Evolutionary conservation across 2,113 vertebrate genomes (phyloP).

Genomic region (Myocastor coypus): DNA sequence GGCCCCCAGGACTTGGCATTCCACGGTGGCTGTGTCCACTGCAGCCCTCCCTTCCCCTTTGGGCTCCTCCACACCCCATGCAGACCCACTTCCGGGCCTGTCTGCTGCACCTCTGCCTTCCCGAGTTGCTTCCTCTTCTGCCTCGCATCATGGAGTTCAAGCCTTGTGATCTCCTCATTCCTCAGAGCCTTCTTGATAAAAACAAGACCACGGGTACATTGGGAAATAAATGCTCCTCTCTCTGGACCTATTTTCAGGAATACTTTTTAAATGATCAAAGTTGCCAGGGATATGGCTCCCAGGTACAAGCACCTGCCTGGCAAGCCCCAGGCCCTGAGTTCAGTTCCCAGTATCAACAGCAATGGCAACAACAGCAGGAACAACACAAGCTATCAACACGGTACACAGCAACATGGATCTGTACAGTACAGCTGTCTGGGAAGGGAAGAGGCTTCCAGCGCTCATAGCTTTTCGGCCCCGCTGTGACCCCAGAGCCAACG

Average conservation of each 20-base stretch:
- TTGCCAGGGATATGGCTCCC: too few species aligned
- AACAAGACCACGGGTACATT: conserved; percentile 97
- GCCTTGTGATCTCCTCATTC: conserved; percentile 95
- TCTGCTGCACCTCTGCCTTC: conserved; percentile 89
- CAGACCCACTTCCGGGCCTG: conserved; percentile 87
- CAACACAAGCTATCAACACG: conserved; percentile 87
- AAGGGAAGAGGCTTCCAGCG: conserved; percentile 95
- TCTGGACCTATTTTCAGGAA: conserved; percentile 95
- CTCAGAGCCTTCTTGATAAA: conserved; percentile 98
- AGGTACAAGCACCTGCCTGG: too few species aligned
- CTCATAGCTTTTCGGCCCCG: conserved; percentile 96
- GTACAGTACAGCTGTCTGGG: conserved; percentile 96
- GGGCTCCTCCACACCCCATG: conserved; percentile 90
- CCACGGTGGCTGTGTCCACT: conserved; percentile 90
- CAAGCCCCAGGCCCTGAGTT: too few species aligned
- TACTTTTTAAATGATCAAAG: conserved; percentile 92
- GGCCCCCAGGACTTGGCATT: too few species aligned
- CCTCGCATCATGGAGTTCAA: conserved; percentile 97
- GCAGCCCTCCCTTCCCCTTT: conserved; percentile 90
- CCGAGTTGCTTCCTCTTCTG: conserved; percentile 90
- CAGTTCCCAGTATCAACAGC: too few species aligned
- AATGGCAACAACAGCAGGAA: too few species aligned
- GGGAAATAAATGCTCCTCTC: conserved; percentile 97
- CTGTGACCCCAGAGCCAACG: conserved; percentile 96
- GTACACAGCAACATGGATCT: conserved; percentile 97